Evolutionary conservation across 2,888 invertebrate genomes (phyloP), one percentile per base, ranked within the genome.

Genomic region (Drosophila pullipes): DNA sequence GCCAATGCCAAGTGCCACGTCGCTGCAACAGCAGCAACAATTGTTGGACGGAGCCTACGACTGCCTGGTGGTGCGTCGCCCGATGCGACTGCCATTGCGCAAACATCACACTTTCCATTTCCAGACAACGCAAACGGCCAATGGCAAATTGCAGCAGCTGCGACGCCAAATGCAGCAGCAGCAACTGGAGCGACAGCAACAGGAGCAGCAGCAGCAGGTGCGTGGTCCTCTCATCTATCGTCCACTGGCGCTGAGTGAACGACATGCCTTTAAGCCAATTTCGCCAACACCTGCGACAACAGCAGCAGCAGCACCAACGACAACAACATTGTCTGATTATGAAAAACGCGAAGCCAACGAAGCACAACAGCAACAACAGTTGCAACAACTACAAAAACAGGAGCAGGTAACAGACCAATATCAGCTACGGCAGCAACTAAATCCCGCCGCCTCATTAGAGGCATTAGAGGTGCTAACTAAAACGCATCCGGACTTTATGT

Each of bases 61-160:
- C 47, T 79, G 81, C 31, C 47, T 88, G 49, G 91, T 89, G 54
- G 90, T 76, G 53, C 78, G 86, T 58, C 89, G 92, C 5, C 93
- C 93, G 37, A 84, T 93, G 67, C 92, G 91, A 44, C 70, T 93
- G 70, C 93, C 93, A 13, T 64, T 93, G 72, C 93, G 93, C 35
- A 93, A 93, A 88, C 93, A 94, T 88, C 93, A 93, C 78, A 93
- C 93, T 70, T 93, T 93, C 81, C 93, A 94, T 81, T 93, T 93
- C 68, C 93, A 93, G 82, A 90, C 90, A 64, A 92, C 91, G 39
- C 92, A 93, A 77, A 93, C 93, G 54, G 92, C 93, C 65, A 91
- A 91, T 61, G 93, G 92, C 73, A 90, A 90, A 75, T 71, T 92
- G 79, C 91, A 91, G 58, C 90, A 89, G 70, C 78, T 91, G 81